Evolutionary conservation across 1,140 invertebrate genomes (phyloP), one percentile per base, ranked within the genome.

Genomic region (Anthonomus grandis): DNA sequence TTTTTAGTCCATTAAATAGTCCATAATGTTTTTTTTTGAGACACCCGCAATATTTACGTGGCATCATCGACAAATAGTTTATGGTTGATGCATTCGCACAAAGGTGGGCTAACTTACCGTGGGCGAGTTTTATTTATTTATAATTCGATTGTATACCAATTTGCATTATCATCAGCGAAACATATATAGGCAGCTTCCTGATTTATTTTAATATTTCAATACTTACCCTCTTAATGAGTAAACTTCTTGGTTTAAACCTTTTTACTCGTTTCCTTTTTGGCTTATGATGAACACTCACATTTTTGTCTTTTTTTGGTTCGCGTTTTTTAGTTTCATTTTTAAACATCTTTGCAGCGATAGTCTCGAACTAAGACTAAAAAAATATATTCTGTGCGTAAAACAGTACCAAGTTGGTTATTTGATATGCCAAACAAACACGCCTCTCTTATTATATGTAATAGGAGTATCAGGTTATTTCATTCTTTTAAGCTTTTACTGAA

Each of bases 151-250:
- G 15, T 45, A 45, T 45, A 34, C 31, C 31, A 22, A 9, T 36
- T 6, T 2, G 15, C 6, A 21, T 37, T 41, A 39, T 39, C 37
- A 51, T 39, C 48, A 51, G 41, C 25, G 6, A 21, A 19, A 18
- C 18, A 19, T 15, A 22, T 36, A 13, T 3, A 10, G 8, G 44
- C n/a, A 23, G 22, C 48, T 21, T 51, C 21, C 5, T 51, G 38
- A 5, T 36, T 49, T 49, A 36, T 2, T 49, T 49, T 49, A 0
- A 10, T 47, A n/a, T 15, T 31, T 34, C 27, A 31, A 27, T 8
- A 55, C 52, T 55, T 47, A 55, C 52, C 44, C 44, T 36, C 27
- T 25, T 55, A 17, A 55, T 37, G 13, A 47, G 34, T 12, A 55
- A 27, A 18, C 39, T 47, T 19, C 34, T 36, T 9, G 42, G 51